Evolutionary conservation across 2,888 invertebrate genomes (phyloP), one percentile per base, ranked within the genome.

Genomic region (Ormyrus nitidulus): DNA sequence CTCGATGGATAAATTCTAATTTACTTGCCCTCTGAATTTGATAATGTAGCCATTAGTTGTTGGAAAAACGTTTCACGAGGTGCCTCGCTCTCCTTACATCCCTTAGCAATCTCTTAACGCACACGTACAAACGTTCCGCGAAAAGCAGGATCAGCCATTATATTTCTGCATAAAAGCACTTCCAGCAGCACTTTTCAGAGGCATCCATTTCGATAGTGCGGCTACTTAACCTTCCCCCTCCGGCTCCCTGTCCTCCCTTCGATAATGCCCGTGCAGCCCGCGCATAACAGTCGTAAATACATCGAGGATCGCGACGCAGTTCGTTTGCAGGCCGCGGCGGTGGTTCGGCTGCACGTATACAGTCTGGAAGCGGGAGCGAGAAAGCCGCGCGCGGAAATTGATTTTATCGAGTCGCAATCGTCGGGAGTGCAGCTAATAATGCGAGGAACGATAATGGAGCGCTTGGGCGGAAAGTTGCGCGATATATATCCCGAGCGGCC

Each of bases 351-450:
- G 34, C 34, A 4, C 34, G 34, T 19, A 13, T 13, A 4, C 34
- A 34, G 34, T 4, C 34, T 34, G 34, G 34, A 34, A 34, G 34
- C 34, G 34, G 34, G 34, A 34, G 34, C 34, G 34, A 34, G 34
- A 34, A 34, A 34, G 34, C 34, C 34, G 34, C 34, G 34, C 4
- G 58, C 11, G 46, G 48, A 80, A 80, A 82, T 80, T 82, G 82
- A 82, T 82, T 82, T 72, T 75, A 82, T 82, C 75, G 76, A 53
- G 65, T 78, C 84, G 82, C 87, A 87, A 88, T 88, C 86, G 86
- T 82, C 83, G 85, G 83, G 85, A 86, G 85, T 85, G 86, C 86
- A 86, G 87, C 86, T 86, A 87, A 87, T 87, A 87, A 87, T 85
- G 85, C 85, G 85, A 84, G 85, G 83, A 83, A 84, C 83, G 85